These are phyloP conservation scores for Lepilemur ruficaudatus DNA, from an alignment of 2,797 vertebrate species.

Conservation along the genomic window DNA sequence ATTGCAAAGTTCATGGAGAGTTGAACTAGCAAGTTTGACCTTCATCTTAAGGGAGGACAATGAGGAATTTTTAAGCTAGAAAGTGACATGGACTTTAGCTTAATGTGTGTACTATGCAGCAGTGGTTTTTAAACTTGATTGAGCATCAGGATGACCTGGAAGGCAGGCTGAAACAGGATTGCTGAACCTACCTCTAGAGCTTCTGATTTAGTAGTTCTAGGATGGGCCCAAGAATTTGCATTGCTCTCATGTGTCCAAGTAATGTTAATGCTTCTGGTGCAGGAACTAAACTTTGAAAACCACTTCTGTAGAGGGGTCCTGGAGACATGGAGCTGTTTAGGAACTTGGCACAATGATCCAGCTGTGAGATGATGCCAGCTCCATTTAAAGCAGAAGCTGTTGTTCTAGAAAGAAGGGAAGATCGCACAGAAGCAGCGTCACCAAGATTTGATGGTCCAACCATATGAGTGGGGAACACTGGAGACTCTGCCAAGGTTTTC, in stretches of 20 bases:
- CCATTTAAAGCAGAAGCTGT: background rate
- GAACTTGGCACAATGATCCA: background rate
- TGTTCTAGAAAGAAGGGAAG: background rate
- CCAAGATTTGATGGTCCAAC: background rate
- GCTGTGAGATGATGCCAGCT: background rate
- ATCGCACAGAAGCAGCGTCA: background rate
- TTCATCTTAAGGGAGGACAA: background rate
- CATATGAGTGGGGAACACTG: background rate
- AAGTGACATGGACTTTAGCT: background rate
- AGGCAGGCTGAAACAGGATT: background rate
- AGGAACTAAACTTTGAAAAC: background rate
- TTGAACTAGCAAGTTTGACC: background rate
- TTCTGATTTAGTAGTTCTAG: background rate
- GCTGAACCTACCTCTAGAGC: background rate
- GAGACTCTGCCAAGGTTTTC: background rate
- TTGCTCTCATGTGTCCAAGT: background rate
- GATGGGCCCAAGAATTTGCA: background rate
- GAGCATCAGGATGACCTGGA: background rate
- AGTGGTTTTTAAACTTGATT: background rate
- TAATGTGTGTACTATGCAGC: background rate
- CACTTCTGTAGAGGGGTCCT: background rate
- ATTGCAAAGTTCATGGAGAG: background rate
- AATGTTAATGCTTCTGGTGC: background rate
- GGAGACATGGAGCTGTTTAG: background rate
- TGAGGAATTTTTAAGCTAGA: background rate